A percentile compares a stretch with the other conserved stretches of the same genome.
Evolutionary conservation across 2,888 invertebrate genomes (phyloP).

Genomic region (Leucania comma): DNA sequence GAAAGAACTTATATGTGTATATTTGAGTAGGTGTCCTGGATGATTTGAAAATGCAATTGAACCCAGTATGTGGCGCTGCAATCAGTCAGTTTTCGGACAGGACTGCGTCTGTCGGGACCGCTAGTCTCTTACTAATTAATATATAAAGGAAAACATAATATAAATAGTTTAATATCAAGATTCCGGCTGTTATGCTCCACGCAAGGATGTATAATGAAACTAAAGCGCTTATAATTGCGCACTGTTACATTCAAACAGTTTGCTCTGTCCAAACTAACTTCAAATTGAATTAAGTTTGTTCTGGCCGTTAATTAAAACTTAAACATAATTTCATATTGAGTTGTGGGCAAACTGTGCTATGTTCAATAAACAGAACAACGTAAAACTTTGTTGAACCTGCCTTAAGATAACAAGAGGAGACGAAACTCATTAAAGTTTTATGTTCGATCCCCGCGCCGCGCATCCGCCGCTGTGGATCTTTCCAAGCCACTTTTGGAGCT

Average conservation of each 20-base stretch:
- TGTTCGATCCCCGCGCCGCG: constrained; percentile 73
- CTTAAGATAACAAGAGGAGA: constrained; percentile 85
- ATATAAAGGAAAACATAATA: constrained; percentile 31
- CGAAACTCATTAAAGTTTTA: constrained; percentile 89
- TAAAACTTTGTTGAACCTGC: constrained; percentile 79
- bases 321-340: constrained; percentile 81
- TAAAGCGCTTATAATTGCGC: constrained; percentile 23
- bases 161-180: constrained; percentile 31
- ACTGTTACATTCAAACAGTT: constrained; percentile 59
- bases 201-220: constrained; percentile 36
- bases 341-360: constrained; percentile 76
- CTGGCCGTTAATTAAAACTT: constrained; percentile 82
- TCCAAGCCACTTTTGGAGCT: constrained; percentile 72
- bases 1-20: too few species aligned
- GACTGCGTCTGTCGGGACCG: too few species aligned
- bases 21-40: too few species aligned
- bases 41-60: too few species aligned
- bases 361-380: constrained; percentile 84
- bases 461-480: constrained; percentile 77
- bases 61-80: too few species aligned
- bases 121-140: too few species aligned
- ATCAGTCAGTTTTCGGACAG: too few species aligned
- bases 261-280: constrained; percentile 71
- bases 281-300: constrained; percentile 73
- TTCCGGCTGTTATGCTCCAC: constrained; percentile 14